These are phyloP conservation scores for Apis laboriosa DNA, from an alignment of 1,140 invertebrate genomes.

Conservation along the genomic window DNA sequence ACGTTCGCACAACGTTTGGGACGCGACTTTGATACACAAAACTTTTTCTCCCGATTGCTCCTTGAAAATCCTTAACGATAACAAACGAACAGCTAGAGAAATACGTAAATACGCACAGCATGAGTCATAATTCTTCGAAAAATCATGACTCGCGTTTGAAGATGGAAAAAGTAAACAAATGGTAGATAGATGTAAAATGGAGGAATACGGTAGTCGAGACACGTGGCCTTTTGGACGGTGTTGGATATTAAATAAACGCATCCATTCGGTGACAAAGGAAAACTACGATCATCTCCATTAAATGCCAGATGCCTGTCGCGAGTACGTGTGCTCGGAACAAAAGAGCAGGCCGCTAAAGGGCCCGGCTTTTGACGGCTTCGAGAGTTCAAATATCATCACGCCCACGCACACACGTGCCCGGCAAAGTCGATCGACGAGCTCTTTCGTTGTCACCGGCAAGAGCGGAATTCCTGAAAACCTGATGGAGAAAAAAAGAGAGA, in stretches of 20 bases:
- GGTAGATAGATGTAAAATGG: slow-evolving; percentile 3
- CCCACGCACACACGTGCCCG: slow-evolving; percentile 37
- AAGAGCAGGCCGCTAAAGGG: slow-evolving; percentile 40
- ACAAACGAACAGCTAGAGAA: neutral
- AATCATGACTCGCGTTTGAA: too few relatives aligned
- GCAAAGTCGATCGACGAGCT: slow-evolving; percentile 43
- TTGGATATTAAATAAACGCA: slow-evolving; percentile 33
- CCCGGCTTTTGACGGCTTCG: slow-evolving; percentile 40
- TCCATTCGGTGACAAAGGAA: slow-evolving; percentile 27
- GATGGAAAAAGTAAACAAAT: neutral
- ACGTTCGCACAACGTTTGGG: neutral
- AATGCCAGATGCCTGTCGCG: slow-evolving; percentile 39
- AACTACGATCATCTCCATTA: slow-evolving; percentile 38
- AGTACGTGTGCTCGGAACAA: slow-evolving; percentile 31
- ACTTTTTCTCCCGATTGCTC: neutral
- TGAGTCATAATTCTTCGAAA: neutral
- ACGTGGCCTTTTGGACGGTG: slow-evolving; percentile 17
- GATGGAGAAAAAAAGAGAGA: neutral
- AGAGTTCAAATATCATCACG: slow-evolving; percentile 44
- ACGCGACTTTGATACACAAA: neutral
- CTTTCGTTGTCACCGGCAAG: slow-evolving; percentile 35
- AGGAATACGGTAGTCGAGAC: neutral
- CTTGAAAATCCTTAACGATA: neutral
- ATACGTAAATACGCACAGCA: neutral
- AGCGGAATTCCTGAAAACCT: slow-evolving; percentile 21